A percentile compares a stretch with the other conserved stretches of the same genome.
phyloP scores from a whole-genome alignment of 2,113 vertebrate species.

The Lepus europaeus region DNA sequence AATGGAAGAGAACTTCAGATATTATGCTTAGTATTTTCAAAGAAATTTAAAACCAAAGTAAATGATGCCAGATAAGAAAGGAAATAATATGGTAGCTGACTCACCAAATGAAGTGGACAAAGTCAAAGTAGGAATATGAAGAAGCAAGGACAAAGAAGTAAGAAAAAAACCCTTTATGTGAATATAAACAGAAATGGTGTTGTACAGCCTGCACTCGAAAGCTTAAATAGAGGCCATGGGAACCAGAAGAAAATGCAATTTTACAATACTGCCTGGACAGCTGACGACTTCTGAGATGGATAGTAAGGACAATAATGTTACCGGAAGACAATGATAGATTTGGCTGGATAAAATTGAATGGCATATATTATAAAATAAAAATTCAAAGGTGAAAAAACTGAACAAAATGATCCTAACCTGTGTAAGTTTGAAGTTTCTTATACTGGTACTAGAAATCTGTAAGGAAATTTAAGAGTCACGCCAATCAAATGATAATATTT shows the following conservation, averaged over 20 bases:
- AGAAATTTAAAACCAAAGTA: constrained; percentile 1
- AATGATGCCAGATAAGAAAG: neutral
- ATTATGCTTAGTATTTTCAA: neutral
- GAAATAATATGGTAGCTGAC: neutral
- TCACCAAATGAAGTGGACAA: neutral
- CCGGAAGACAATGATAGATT: neutral
- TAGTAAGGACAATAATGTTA: neutral
- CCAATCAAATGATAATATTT: neutral
- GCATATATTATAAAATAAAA: neutral
- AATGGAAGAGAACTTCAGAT: neutral
- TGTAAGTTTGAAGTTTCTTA: neutral
- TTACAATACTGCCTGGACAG: neutral
- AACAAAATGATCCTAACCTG: neutral
- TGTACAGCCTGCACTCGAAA: neutral
- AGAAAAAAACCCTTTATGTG: neutral
- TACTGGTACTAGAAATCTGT: neutral
- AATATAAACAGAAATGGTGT: neutral
- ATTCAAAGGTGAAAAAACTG: neutral
- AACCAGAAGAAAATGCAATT: neutral
- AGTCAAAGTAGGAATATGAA: neutral
- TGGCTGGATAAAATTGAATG: neutral
- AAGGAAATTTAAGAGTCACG: neutral
- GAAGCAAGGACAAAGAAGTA: neutral
- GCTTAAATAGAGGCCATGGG: neutral
- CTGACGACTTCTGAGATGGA: neutral